Percentiles rank a stretch among this genome's conserved stretches.
phyloP scores from a whole-genome alignment of 1,140 invertebrate species.

The Ylistrum balloti region DNA sequence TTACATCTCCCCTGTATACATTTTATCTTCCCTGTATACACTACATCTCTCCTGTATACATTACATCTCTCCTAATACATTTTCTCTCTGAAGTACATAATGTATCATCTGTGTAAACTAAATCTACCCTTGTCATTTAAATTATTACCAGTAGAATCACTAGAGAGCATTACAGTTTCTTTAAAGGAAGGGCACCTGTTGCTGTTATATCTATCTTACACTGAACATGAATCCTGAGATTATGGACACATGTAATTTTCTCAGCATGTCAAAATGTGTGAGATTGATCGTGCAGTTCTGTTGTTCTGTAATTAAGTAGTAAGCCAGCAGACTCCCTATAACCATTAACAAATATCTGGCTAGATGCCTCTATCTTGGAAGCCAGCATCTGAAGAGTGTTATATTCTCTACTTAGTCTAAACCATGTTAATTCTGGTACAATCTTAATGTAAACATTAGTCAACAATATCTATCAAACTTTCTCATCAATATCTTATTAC shows the following conservation, averaged over 20 bases:
- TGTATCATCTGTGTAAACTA: no score
- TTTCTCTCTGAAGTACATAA: no score
- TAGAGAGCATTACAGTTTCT: not conserved
- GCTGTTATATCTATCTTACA: not conserved
- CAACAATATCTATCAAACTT: no score
- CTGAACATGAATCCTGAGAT: not conserved
- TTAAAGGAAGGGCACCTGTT: not conserved
- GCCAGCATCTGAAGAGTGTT: slow-evolving; percentile 3
- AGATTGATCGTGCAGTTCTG: slow-evolving; percentile 3
- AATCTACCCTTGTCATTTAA: not conserved
- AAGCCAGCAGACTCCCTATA: not conserved
- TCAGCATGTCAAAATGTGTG: slow-evolving; percentile 24
- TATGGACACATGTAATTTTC: not conserved
- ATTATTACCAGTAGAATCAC: not conserved
- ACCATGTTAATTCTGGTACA: no score
- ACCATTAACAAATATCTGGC: slow-evolving; percentile 34
- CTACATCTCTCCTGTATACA: no score
- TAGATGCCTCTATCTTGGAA: not conserved
- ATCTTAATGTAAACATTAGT: no score
- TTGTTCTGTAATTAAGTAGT: slow-evolving; percentile 39
- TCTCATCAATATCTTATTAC: no score
- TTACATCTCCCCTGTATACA: not conserved
- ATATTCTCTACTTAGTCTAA: not conserved
- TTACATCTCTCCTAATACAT: no score
- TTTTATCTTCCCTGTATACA: not conserved